These are phyloP conservation scores for Andrena cerasifolii DNA, from an alignment of 1,140 invertebrate species.

Conservation along the genomic window DNA sequence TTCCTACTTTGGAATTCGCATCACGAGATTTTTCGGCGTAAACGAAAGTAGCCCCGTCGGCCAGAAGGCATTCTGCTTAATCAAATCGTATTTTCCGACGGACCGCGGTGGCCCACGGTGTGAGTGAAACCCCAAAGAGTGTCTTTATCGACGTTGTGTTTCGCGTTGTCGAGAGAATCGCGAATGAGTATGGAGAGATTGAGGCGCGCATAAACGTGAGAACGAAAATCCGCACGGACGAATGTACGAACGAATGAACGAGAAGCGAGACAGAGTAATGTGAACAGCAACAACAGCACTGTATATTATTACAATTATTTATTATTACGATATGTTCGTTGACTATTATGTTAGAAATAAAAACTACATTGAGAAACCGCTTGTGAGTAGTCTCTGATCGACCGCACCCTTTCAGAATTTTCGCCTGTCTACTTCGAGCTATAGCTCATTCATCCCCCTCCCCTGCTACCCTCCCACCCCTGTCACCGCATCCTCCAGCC, in stretches of 20 bases:
- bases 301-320: slow-evolving; percentile 72
- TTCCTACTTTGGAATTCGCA: too few species aligned
- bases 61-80: neutral
- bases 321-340: slow-evolving; percentile 76
- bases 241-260: neutral
- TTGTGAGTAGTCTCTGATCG: neutral
- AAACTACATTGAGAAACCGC: slow-evolving; percentile 55
- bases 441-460: neutral
- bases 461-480: neutral
- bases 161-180: neutral
- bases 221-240: neutral
- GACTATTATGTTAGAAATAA: slow-evolving; percentile 78
- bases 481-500: neutral
- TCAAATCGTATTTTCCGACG: slow-evolving; percentile 45
- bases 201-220: neutral
- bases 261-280: slow-evolving; percentile 18
- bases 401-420: neutral
- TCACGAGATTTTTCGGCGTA: too few species aligned
- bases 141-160: slow-evolving; percentile 29
- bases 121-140: neutral
- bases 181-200: neutral
- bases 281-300: slow-evolving; percentile 46
- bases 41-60: too few species aligned
- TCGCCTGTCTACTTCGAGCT: neutral
- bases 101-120: neutral